A percentile compares a stretch with the other conserved stretches of the same genome.
Evolutionary conservation across 2,797 vertebrate species (phyloP).

Genomic region (Macrochelys suwanniensis): DNA sequence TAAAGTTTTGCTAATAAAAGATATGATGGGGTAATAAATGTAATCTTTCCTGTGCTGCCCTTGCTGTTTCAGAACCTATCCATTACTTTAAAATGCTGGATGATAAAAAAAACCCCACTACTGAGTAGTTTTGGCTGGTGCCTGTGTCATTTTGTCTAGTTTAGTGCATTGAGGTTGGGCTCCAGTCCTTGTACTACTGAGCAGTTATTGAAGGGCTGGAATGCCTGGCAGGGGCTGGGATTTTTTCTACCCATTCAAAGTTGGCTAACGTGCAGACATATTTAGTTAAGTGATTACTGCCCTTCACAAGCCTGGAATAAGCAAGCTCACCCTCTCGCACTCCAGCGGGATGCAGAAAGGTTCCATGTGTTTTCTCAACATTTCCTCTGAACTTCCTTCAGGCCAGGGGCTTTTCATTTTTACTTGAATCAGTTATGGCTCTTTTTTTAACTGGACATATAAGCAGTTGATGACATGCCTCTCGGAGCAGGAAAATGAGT

Average conservation of each 20-base stretch:
- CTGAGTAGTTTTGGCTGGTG: fast-evolving
- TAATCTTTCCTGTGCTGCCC: not conserved
- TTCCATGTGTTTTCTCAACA: not conserved
- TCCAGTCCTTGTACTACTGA: not conserved
- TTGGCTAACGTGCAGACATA: not conserved
- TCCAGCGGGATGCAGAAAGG: not conserved
- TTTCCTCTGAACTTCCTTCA: not conserved
- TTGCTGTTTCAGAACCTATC: conserved; percentile 18
- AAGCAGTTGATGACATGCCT: not conserved
- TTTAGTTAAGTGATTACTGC: not conserved
- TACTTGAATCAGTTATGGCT: not conserved
- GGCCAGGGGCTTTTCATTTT: not conserved
- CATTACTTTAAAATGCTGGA: not conserved
- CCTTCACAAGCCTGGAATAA: not conserved
- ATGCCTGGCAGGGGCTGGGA: not conserved
- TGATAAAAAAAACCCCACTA: not conserved
- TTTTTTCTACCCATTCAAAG: not conserved
- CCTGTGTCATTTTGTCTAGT: not conserved
- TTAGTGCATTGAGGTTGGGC: not conserved
- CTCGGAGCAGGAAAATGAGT: not conserved
- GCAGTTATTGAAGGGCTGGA: fast-evolving
- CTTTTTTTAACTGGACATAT: not conserved
- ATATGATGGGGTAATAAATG: conserved; percentile 35
- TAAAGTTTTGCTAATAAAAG: conserved; percentile 33
- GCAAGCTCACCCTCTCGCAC: not conserved